Evolutionary conservation across 2,888 invertebrate genomes (phyloP).

Genomic region (Acronicta aceris): DNA sequence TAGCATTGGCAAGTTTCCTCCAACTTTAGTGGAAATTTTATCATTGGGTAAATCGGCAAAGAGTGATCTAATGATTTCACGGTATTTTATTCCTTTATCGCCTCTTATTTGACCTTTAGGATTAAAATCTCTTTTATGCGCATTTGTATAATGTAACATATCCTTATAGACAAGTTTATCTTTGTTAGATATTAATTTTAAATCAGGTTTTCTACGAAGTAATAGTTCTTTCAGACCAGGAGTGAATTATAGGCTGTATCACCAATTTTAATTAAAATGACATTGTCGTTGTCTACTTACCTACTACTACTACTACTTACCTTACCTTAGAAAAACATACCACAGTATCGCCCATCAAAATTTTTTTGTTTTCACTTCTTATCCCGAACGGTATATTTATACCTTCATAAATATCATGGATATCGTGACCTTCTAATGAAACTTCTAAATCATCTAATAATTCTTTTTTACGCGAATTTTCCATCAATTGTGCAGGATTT

Average conservation of each 20-base stretch:
- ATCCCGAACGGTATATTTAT: conserved; percentile 13
- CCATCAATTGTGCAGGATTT: conserved; percentile 3
- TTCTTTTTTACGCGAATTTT: conserved; percentile 6
- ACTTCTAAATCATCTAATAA: conserved; percentile 6
- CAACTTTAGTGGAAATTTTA: conserved; percentile 11
- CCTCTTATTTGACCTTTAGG: conserved; percentile 32
- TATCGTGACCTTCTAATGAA: conserved; percentile 5
- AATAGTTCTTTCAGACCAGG: neutral
- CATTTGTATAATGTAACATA: conserved; percentile 29
- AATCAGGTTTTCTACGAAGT: too few species aligned
- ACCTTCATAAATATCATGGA: conserved; percentile 6
- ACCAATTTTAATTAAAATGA: neutral
- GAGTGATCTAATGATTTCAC: conserved; percentile 16
- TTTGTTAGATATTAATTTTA: too few species aligned
- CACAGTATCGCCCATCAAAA: neutral
- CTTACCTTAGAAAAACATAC: too few species aligned
- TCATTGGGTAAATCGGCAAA: conserved; percentile 1
- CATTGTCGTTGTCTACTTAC: neutral
- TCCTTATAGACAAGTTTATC: conserved; percentile 29
- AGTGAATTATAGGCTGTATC: neutral
- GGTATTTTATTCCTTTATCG: conserved; percentile 33
- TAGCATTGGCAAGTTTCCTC: conserved; percentile 23
- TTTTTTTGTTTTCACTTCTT: conserved; percentile 9
- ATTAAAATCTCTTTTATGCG: conserved; percentile 33
- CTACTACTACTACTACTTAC: too few species aligned